Percentiles rank a stretch among this genome's conserved stretches.
Conservation (phyloP, 2,797 vertebrate genomes). For the Gymnopithys bicolor region DNA sequence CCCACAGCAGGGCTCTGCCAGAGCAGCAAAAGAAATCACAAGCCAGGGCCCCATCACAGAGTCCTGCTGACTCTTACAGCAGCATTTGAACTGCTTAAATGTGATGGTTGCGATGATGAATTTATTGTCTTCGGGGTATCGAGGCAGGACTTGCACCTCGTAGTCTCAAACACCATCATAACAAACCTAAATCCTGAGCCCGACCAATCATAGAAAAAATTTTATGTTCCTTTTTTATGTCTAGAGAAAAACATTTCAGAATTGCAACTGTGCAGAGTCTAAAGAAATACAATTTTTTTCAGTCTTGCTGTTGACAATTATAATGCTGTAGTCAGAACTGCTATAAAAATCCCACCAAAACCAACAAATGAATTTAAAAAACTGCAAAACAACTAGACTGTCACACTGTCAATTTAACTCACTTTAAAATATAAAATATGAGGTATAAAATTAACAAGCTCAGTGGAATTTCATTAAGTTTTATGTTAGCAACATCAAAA, state of each 20-base stretch:
- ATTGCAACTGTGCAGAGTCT: neutral
- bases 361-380: neutral
- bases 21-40: slow-evolving; percentile 38
- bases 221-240: neutral
- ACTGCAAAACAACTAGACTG: neutral
- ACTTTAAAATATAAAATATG: neutral
- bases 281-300: neutral
- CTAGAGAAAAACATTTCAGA: neutral
- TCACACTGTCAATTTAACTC: neutral
- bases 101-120: neutral
- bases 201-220: neutral
- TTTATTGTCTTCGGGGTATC: neutral
- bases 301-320: neutral
- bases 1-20: slow-evolving; percentile 6
- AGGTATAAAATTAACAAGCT: neutral
- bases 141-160: neutral
- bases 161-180: neutral
- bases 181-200: neutral
- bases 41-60: neutral
- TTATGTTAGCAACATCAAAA: neutral
- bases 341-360: neutral
- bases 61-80: neutral
- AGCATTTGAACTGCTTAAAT: slow-evolving; percentile 27
- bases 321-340: neutral
- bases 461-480: neutral